Evolutionary conservation across 2,797 vertebrate species (phyloP).

Genomic region (Enteromius afrohamiltoni): DNA sequence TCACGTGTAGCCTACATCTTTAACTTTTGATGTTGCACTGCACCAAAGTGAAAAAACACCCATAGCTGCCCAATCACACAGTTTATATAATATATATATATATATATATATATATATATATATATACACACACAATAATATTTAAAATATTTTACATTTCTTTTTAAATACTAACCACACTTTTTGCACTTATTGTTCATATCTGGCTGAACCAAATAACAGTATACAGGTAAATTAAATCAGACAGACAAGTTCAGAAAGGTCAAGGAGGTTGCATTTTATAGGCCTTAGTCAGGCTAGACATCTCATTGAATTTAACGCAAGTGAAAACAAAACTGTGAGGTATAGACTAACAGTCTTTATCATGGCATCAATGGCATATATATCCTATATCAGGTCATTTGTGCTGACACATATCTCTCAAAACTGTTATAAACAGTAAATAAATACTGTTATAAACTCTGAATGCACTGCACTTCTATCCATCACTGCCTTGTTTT

Average conservation of each 20-base stretch:
- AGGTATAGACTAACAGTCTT: background rate
- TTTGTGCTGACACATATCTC: background rate
- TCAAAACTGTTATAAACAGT: too few species aligned
- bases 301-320: background rate
- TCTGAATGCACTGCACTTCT: background rate
- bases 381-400: background rate
- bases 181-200: background rate
- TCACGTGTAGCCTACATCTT: conserved; percentile 46
- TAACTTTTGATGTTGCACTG: conserved; percentile 12
- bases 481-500: background rate
- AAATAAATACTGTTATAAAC: too few species aligned
- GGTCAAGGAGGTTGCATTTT: background rate
- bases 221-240: background rate
- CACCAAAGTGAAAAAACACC: conserved; percentile 9
- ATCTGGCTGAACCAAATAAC: background rate
- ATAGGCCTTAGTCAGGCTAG: background rate
- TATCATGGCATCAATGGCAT: background rate
- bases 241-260: background rate
- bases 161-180: background rate
- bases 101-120: background rate
- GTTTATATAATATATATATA: background rate
- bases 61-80: background rate
- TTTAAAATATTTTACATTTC: too few species aligned
- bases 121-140: background rate
- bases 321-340: background rate